These are phyloP conservation scores for Leptinotarsa juncta DNA, from an alignment of 2,888 invertebrate species.

Conservation along the genomic window DNA sequence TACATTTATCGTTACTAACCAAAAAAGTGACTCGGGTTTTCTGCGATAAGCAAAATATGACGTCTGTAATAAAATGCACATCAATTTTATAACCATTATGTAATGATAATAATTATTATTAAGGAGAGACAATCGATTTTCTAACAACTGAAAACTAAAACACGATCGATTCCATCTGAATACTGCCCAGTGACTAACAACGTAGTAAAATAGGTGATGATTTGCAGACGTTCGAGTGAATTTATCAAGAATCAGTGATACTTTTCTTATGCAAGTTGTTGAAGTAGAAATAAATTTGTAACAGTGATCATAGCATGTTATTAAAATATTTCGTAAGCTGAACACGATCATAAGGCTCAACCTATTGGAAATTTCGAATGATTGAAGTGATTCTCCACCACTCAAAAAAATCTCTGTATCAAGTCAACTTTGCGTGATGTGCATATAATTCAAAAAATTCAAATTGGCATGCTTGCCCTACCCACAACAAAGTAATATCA, in stretches of 20 bases:
- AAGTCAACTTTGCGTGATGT: too few relatives aligned
- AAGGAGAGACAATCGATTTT: conserved; percentile 56
- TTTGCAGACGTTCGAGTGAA: neutral
- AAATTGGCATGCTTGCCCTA: too few relatives aligned
- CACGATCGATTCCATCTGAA: conserved; percentile 1
- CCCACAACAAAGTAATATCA: too few relatives aligned
- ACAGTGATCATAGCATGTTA: neutral
- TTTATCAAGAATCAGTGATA: neutral
- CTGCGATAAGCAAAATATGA: conserved; percentile 17
- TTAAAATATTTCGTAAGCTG: neutral
- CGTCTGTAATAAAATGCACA: conserved; percentile 42
- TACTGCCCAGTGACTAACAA: conserved; percentile 15
- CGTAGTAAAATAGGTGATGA: neutral
- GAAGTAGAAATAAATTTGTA: neutral
- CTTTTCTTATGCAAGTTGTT: neutral
- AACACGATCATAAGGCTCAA: too few relatives aligned
- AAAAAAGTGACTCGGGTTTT: conserved; percentile 33
- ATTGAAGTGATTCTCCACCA: too few relatives aligned
- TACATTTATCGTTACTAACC: conserved; percentile 39
- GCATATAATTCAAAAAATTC: too few relatives aligned
- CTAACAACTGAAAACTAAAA: conserved; percentile 18
- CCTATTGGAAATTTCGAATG: too few relatives aligned
- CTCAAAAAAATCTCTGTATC: too few relatives aligned
- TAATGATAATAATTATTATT: conserved; percentile 55
- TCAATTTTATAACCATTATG: conserved; percentile 52